Conservation (phyloP, 2,113 vertebrate genomes). For the Ailuropoda melanoleuca region DNA sequence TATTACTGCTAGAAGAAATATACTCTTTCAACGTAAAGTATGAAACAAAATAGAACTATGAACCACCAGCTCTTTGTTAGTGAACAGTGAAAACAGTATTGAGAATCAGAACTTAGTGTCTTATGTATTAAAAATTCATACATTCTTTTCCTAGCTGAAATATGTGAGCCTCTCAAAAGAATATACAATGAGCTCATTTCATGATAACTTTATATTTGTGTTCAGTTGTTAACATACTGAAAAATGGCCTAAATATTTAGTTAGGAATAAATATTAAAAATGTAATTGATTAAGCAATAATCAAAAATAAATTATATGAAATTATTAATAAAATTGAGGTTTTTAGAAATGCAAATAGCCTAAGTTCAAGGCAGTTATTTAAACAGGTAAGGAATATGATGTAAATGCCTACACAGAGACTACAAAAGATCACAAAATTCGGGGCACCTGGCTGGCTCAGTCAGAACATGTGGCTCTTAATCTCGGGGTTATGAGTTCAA, state of each 20-base stretch:
- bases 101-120: not conserved
- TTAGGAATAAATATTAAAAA: not conserved
- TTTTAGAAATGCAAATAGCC: not conserved
- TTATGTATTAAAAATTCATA: not conserved
- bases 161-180: not conserved
- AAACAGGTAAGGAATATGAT: not conserved
- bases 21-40: not conserved
- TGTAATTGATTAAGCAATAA: not conserved
- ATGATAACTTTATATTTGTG: not conserved
- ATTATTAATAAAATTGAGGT: not conserved
- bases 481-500: not conserved
- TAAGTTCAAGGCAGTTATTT: not conserved
- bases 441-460: not conserved
- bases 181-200: not conserved
- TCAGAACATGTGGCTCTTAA: not conserved
- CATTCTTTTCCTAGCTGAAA: not conserved
- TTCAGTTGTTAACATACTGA: not conserved
- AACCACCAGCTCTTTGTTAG: not conserved
- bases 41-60: not conserved
- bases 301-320: not conserved
- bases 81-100: not conserved
- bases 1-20: not conserved
- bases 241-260: not conserved
- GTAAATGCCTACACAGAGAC: not conserved
- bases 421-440: not conserved